phyloP scores from a whole-genome alignment of 2,797 vertebrate species.

The Periparus ater region DNA sequence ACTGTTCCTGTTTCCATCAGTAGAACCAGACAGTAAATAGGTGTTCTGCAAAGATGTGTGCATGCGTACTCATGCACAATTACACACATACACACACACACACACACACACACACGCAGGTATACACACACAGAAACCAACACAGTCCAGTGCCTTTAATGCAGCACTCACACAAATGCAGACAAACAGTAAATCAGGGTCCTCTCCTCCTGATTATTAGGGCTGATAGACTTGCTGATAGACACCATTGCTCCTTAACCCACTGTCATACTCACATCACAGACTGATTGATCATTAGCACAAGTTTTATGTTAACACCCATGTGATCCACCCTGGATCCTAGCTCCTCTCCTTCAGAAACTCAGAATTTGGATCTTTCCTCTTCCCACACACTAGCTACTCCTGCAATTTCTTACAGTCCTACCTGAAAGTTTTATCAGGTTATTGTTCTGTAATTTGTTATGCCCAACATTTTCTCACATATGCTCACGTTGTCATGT shows the following conservation, averaged over 20 bases:
- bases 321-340: background rate
- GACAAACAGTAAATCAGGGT: background rate
- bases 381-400: background rate
- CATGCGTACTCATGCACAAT: accelerated
- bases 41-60: background rate
- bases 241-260: background rate
- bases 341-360: background rate
- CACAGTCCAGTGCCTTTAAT: background rate
- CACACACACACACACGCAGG: background rate
- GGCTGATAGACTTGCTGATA: background rate
- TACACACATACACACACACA: no score
- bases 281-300: background rate
- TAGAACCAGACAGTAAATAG: background rate
- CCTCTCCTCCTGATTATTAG: background rate
- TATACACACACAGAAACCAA: background rate
- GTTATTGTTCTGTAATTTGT: background rate
- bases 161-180: background rate
- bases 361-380: background rate
- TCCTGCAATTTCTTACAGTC: background rate
- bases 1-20: background rate
- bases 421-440: background rate
- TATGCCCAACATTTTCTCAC: background rate
- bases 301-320: background rate
- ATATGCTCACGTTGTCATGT: background rate
- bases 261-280: background rate